A percentile compares a stretch with the other conserved stretches of the same genome.
These are phyloP conservation scores for Xenopus tropicalis DNA, from an alignment of 2,113 vertebrate genomes.

Conservation along the genomic window DNA sequence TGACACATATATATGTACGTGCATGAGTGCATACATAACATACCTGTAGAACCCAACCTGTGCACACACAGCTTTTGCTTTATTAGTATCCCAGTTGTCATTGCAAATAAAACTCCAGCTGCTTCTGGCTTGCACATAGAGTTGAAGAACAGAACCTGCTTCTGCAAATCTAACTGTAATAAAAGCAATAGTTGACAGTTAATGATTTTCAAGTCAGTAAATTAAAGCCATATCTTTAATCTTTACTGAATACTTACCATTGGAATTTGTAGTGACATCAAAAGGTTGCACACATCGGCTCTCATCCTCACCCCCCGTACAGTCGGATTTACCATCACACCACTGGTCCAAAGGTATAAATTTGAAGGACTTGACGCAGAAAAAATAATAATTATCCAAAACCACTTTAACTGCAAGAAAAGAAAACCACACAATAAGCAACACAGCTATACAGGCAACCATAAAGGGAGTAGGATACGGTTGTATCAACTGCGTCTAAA, in stretches of 20 bases:
- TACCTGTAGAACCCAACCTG: slow-evolving; percentile 84
- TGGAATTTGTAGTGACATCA: background rate
- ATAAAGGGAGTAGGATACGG: too few species aligned
- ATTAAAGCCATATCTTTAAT: background rate
- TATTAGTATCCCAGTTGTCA: slow-evolving; percentile 64
- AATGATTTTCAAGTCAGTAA: background rate
- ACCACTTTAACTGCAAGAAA: slow-evolving; percentile 66
- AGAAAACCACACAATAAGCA: too few species aligned
- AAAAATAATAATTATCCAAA: slow-evolving; percentile 75
- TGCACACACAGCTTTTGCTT: slow-evolving; percentile 71
- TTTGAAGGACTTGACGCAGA: slow-evolving; percentile 71
- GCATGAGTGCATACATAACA: background rate
- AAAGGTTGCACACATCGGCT: slow-evolving; percentile 60
- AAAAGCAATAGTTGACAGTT: background rate
- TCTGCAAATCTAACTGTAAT: slow-evolving; percentile 63
- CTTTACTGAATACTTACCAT: slow-evolving; percentile 6
- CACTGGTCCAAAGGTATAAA: slow-evolving; percentile 67
- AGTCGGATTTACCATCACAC: slow-evolving; percentile 74
- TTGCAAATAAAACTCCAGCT: slow-evolving; percentile 77
- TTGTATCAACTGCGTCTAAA: too few species aligned
- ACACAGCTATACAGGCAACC: too few species aligned
- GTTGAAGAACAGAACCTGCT: slow-evolving; percentile 70
- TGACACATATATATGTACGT: too few species aligned
- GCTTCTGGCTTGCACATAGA: slow-evolving; percentile 50
- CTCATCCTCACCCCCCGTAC: slow-evolving; percentile 76